phyloP scores from a whole-genome alignment of 2,113 vertebrate genomes.

The Todiramphus chloris region DNA sequence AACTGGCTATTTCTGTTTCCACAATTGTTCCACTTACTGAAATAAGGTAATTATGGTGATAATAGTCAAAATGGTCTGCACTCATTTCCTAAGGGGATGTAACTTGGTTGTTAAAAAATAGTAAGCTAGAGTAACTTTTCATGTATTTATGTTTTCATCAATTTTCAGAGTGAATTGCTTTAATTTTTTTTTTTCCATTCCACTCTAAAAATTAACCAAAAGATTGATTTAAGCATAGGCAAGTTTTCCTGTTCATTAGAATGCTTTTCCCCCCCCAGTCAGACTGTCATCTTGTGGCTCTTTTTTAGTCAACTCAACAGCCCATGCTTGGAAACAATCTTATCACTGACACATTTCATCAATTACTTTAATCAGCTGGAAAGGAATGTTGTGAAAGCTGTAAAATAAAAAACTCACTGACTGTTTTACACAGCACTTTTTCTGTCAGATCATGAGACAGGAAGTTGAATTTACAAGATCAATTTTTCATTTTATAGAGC shows the following conservation, averaged over 20 bases:
- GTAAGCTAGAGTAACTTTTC: neutral
- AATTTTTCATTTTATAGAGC: slow-evolving; percentile 76
- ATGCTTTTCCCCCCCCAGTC: neutral
- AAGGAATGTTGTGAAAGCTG: neutral
- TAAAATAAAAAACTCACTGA: neutral
- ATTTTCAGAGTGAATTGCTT: neutral
- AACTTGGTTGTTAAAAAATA: neutral
- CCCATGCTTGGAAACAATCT: neutral
- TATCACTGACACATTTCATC: neutral
- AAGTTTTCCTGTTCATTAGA: neutral
- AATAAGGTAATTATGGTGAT: slow-evolving; percentile 25
- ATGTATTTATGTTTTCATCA: neutral
- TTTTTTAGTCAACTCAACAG: neutral
- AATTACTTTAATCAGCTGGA: neutral
- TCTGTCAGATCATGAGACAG: neutral
- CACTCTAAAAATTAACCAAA: neutral
- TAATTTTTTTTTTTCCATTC: neutral
- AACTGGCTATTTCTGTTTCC: neutral
- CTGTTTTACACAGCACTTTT: neutral
- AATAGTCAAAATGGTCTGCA: neutral
- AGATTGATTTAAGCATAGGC: neutral
- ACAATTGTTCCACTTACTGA: neutral
- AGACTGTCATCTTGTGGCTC: neutral
- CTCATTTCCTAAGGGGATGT: neutral
- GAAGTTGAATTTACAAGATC: neutral